phyloP scores from a whole-genome alignment of 2,888 invertebrate species.

The Synanthedon andrenaeformis region DNA sequence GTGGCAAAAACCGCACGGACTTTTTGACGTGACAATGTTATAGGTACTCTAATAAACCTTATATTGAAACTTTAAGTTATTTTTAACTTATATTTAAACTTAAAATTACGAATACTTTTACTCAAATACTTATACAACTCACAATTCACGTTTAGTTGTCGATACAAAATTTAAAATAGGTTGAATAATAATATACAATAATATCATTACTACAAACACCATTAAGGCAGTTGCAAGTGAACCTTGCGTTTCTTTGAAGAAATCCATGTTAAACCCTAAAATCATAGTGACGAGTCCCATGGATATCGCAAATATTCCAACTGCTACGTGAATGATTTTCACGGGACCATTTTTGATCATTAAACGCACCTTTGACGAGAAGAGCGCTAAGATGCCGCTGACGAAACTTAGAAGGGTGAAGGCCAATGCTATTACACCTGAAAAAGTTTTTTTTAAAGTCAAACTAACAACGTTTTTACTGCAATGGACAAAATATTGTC shows the following conservation, averaged over 20 bases:
- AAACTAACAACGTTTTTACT: background rate
- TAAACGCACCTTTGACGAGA: slow-evolving; percentile 60
- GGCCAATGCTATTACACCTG: slow-evolving; percentile 64
- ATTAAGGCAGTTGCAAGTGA: slow-evolving; percentile 44
- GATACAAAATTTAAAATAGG: slow-evolving; percentile 46
- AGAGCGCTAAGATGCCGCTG: slow-evolving; percentile 61
- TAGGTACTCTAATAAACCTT: too few relatives aligned
- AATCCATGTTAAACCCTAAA: slow-evolving; percentile 54
- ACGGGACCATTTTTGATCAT: slow-evolving; percentile 54
- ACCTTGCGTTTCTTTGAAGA: slow-evolving; percentile 31
- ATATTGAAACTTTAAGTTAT: too few relatives aligned
- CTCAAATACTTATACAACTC: slow-evolving; percentile 32
- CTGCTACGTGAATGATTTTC: slow-evolving; percentile 64
- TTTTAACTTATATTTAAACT: background rate
- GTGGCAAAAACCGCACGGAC: too few relatives aligned
- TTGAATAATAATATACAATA: slow-evolving; percentile 43
- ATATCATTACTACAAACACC: slow-evolving; percentile 35
- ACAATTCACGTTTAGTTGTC: slow-evolving; percentile 38
- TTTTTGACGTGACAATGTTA: too few relatives aligned
- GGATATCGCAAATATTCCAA: slow-evolving; percentile 58
- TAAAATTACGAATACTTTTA: background rate
- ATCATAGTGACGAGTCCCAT: slow-evolving; percentile 62
- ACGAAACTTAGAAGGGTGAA: slow-evolving; percentile 53
- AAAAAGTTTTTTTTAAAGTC: slow-evolving; percentile 11
- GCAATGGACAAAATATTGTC: too few relatives aligned